Conservation (phyloP, 2,888 invertebrate genomes). For the Stictocephala bisonia region DNA sequence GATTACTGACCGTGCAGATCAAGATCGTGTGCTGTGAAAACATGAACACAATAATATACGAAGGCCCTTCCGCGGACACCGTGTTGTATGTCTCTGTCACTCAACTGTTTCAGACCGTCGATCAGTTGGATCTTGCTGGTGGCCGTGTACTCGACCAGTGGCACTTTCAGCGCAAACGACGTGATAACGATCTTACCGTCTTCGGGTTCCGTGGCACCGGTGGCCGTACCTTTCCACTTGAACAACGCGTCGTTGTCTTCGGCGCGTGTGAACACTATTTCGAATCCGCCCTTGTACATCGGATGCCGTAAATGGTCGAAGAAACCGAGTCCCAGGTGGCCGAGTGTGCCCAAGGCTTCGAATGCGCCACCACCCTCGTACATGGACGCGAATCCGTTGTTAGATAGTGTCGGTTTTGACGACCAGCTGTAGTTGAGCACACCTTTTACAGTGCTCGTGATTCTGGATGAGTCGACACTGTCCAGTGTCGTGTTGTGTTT, state of each 20-base stretch:
- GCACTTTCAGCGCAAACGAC: slow-evolving; percentile 6
- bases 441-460: slow-evolving; percentile 25
- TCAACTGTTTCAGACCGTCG: slow-evolving; percentile 13
- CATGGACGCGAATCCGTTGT: background rate
- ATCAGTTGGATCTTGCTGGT: slow-evolving; percentile 18
- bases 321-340: slow-evolving; percentile 31
- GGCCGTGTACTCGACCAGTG: slow-evolving; percentile 6
- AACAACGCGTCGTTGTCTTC: slow-evolving; percentile 25
- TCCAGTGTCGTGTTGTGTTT: slow-evolving; percentile 25
- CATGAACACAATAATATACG: no score
- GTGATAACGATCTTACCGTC: slow-evolving; percentile 8
- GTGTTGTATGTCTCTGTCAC: slow-evolving; percentile 14
- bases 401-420: background rate
- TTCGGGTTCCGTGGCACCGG: background rate
- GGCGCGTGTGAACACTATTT: slow-evolving; percentile 22
- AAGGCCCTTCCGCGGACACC: no score
- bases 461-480: slow-evolving; percentile 7
- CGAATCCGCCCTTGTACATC: slow-evolving; percentile 33
- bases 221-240: background rate
- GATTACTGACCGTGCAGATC: no score
- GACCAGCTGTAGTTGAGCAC: background rate
- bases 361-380: slow-evolving; percentile 20
- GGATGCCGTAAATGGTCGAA: slow-evolving; percentile 18
- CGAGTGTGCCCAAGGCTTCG: slow-evolving; percentile 8
- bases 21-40: no score